phyloP scores from a whole-genome alignment of 2,113 vertebrate species.

The Paralichthys olivaceus region DNA sequence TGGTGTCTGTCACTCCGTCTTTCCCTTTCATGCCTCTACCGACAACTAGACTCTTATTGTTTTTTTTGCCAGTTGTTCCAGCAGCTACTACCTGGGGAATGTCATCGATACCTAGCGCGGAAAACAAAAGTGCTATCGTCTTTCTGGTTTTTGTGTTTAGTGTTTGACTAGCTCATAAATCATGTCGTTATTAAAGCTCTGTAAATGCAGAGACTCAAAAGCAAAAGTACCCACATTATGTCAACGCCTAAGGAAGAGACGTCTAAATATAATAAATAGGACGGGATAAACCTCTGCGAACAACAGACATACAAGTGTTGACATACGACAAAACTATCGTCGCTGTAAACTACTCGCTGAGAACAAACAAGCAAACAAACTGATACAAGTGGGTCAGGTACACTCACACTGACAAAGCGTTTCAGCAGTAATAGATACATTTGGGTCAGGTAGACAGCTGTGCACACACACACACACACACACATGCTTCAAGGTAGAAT shows the following conservation, averaged over 20 bases:
- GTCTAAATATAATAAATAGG: background rate
- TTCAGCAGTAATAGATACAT: slow-evolving; percentile 61
- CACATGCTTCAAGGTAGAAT: slow-evolving; percentile 21
- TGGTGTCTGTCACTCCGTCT: background rate
- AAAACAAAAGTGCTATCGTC: background rate
- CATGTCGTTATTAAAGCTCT: background rate
- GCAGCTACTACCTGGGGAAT: background rate
- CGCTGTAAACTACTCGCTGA: background rate
- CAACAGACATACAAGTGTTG: background rate
- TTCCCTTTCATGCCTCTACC: background rate
- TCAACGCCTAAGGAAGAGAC: background rate
- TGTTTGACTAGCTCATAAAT: background rate
- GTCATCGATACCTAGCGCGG: background rate
- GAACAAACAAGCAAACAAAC: slow-evolving; percentile 30
- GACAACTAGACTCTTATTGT: background rate
- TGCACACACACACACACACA: slow-evolving; percentile 23
- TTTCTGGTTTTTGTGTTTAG: background rate
- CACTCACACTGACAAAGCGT: slow-evolving; percentile 25
- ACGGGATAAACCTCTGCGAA: slow-evolving; percentile 1
- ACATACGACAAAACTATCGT: background rate
- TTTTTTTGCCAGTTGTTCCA: background rate
- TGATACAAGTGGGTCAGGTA: slow-evolving; percentile 49
- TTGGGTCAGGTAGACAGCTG: slow-evolving; percentile 64
- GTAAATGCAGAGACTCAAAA: background rate
- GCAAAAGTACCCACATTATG: no score